Conservation (phyloP, 2,113 vertebrate species). For the Gorsachius goisagi region DNA sequence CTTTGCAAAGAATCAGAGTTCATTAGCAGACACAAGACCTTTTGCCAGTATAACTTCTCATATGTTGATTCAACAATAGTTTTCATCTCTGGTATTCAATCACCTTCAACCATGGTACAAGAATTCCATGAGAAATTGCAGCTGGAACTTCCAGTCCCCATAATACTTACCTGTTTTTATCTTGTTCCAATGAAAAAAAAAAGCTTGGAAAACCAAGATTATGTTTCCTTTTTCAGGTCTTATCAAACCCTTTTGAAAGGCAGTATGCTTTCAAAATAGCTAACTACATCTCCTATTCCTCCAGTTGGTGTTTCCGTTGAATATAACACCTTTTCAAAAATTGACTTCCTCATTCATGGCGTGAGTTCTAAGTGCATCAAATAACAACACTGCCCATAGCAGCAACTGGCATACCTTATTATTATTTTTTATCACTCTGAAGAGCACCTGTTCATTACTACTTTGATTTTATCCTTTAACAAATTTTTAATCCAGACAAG, state of each 20-base stretch:
- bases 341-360: neutral
- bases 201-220: neutral
- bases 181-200: neutral
- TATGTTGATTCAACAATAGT: neutral
- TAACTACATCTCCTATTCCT: neutral
- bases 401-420: neutral
- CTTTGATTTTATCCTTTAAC: neutral
- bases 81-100: neutral
- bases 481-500: neutral
- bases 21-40: neutral
- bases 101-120: neutral
- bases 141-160: neutral
- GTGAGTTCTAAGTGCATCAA: neutral
- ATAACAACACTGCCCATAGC: neutral
- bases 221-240: neutral
- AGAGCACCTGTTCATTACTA: neutral
- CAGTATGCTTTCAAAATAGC: neutral
- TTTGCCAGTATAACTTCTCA: neutral
- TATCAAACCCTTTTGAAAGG: neutral
- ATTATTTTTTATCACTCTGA: neutral
- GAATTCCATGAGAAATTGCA: neutral
- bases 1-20: neutral
- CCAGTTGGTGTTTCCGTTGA: neutral
- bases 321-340: neutral
- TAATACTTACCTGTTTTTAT: neutral